Evolutionary conservation across 2,888 invertebrate genomes (phyloP).

Genomic region (Julus scanicus): DNA sequence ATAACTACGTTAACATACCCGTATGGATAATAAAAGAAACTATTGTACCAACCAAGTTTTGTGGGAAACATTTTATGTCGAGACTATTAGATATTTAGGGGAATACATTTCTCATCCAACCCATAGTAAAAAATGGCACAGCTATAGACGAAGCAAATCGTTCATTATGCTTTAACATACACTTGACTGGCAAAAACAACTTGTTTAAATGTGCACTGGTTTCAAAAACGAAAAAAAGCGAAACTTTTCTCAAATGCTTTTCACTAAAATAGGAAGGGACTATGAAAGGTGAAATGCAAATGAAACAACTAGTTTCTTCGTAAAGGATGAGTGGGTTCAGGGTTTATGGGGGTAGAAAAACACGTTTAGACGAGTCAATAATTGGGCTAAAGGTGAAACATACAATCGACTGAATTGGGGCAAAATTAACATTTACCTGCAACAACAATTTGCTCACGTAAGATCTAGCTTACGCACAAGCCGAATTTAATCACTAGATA

Average conservation of each 20-base stretch:
- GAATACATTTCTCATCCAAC: not conserved
- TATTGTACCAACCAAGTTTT: not conserved
- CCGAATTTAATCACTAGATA: not conserved
- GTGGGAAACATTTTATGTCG: not conserved
- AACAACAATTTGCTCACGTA: not conserved
- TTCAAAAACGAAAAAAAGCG: not conserved
- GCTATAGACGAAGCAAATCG: not conserved
- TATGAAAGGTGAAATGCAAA: conserved; percentile 18
- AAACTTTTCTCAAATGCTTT: not conserved
- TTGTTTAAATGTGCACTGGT: not conserved
- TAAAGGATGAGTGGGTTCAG: conserved; percentile 36
- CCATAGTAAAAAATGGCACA: not conserved
- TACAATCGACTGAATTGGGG: not conserved
- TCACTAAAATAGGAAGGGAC: conserved; percentile 33
- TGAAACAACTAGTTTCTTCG: conserved; percentile 4
- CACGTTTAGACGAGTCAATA: conserved; percentile 30
- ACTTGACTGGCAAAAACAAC: not conserved
- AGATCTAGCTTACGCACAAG: not conserved
- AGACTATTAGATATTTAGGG: not conserved
- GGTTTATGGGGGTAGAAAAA: conserved; percentile 42
- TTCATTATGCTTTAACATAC: not conserved
- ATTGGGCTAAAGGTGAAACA: conserved; percentile 43
- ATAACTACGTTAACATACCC: no score
- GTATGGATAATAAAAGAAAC: no score
- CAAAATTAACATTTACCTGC: conserved; percentile 17